Conservation (phyloP, 2,888 invertebrate species). For the Drosophila prostipennis region DNA sequence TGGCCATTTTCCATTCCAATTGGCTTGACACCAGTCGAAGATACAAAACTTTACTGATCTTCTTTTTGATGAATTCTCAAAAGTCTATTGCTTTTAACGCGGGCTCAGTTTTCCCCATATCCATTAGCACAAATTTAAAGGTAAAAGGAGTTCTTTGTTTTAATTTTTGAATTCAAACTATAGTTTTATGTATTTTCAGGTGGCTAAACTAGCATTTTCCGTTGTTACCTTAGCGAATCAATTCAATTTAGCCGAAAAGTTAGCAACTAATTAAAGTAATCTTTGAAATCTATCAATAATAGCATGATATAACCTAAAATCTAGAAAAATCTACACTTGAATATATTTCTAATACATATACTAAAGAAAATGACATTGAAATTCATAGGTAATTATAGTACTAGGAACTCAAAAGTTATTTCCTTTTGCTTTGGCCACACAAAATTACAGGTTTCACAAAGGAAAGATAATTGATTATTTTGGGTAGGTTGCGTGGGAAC, state of each 20-base stretch:
- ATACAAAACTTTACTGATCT: slow-evolving; percentile 11
- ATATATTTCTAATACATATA: too few species aligned
- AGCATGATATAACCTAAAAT: too few species aligned
- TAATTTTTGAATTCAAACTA: too few species aligned
- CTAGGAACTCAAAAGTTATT: slow-evolving; percentile 1
- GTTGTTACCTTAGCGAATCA: slow-evolving; percentile 57
- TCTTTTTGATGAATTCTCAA: slow-evolving; percentile 27
- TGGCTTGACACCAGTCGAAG: slow-evolving; percentile 19
- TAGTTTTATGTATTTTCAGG: slow-evolving; percentile 30
- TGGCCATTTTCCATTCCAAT: slow-evolving; percentile 41
- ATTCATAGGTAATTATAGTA: slow-evolving; percentile 2
- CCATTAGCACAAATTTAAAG: slow-evolving; percentile 18
- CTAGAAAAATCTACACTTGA: too few species aligned
- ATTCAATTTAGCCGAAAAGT: slow-evolving; percentile 54
- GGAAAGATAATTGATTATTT: slow-evolving; percentile 1
- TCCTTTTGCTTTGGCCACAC: not conserved
- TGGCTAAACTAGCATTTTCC: slow-evolving; percentile 63
- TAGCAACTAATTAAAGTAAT: slow-evolving; percentile 5
- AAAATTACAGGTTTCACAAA: slow-evolving; percentile 1
- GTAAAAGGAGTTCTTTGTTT: not conserved
- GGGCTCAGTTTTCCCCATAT: slow-evolving; percentile 33
- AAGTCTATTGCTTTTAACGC: slow-evolving; percentile 26
- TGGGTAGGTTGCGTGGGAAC: not conserved
- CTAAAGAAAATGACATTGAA: slow-evolving; percentile 10
- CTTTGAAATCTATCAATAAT: not conserved